Base-by-base conservation (phyloP, 2,888 invertebrate species). In the Dexiosoma caninum region DNA sequence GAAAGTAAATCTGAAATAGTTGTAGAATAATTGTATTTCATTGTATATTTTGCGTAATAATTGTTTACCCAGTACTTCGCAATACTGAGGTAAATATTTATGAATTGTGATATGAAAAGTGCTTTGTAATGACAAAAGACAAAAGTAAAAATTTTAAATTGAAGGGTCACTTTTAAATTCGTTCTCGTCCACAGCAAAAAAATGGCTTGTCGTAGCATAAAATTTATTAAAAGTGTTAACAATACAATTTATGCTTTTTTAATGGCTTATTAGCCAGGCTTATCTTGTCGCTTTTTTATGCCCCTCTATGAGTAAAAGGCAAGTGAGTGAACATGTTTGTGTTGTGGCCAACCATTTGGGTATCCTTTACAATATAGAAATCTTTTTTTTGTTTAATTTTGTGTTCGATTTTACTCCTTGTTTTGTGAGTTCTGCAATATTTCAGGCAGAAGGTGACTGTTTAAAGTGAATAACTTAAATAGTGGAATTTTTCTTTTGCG, bases 181-280 rank as follows among this genome's bases (percentile, higher is more conserved):
- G 51, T 62, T 19, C 4, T 23, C 2, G 6, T 14, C 49, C 14
- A n/a, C 9, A 12, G n/a, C 0, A 21, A n/a, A 9, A 42, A 51
- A 46, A 19, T 35, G 32, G 12, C 62, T 30, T 70, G 70, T 53
- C 62, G 83, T 81, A 78, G 83, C 84, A 82, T 82, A 85, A 83
- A 87, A 87, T 87, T 86, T 88, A 88, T 87, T 85, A 87, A 87
- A 85, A 87, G 86, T 86, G 86, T 84, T 86, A 88, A 88, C 88
- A 86, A 86, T 86, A 86, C 86, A 87, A 88, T 88, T 88, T 88
- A 88, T 88, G 86, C 84, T 85, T 85, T 85, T 87, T 88, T 86
- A 88, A 87, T 86, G 86, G 87, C 86, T 88, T 88, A 88, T 88
- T 88, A 88, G 86, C 87, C 85, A 5, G 83, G 88, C 87, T 88